These are phyloP conservation scores for Mizuhopecten yessoensis DNA, from an alignment of 1,140 invertebrate genomes.

Conservation along the genomic window DNA sequence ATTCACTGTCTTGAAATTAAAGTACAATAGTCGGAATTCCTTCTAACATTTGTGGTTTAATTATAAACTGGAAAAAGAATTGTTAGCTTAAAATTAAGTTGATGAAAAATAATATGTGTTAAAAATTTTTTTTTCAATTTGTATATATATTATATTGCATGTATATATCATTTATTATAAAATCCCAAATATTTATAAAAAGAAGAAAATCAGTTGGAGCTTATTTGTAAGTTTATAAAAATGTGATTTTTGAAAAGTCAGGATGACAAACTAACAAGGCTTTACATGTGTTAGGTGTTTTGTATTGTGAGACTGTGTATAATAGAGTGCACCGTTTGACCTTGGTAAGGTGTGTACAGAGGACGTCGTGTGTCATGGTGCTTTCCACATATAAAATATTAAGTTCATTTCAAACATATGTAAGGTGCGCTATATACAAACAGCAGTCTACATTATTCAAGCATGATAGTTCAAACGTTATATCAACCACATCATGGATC, in stretches of 20 bases:
- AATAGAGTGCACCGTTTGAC: neutral
- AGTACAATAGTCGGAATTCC: neutral
- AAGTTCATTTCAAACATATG: neutral
- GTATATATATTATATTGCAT: too few species aligned
- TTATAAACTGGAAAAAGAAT: neutral
- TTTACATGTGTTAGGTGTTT: neutral
- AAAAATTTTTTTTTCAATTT: too few species aligned
- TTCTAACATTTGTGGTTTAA: neutral
- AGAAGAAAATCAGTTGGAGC: too few species aligned
- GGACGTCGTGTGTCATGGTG: neutral
- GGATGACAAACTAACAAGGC: too few species aligned
- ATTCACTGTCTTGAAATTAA: neutral
- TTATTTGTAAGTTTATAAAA: too few species aligned
- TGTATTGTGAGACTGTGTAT: neutral
- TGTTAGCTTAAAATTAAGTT: neutral
- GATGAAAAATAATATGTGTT: too few species aligned
- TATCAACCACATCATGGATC: too few species aligned
- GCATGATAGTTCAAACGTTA: too few species aligned
- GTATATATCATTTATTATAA: too few species aligned
- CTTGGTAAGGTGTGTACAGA: neutral
- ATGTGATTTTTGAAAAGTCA: too few species aligned
- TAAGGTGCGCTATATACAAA: neutral
- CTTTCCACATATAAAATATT: neutral
- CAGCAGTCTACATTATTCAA: neutral
- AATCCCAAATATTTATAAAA: too few species aligned